phyloP scores from a whole-genome alignment of 2,797 vertebrate species.

The Enteromius unitaeniatus region DNA sequence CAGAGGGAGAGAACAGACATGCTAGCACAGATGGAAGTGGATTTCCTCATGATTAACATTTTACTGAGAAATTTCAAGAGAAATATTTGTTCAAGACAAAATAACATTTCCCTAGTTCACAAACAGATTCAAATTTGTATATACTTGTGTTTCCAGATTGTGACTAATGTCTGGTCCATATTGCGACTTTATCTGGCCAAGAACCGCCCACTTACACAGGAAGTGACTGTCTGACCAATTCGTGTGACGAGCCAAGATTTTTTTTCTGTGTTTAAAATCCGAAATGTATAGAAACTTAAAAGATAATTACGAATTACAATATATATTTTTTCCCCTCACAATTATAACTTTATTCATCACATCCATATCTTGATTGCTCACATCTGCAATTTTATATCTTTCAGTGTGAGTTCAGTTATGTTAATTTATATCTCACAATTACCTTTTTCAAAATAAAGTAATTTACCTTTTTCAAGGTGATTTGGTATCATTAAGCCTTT shows the following conservation, averaged over 20 bases:
- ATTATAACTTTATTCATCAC: neutral
- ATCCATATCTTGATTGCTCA: neutral
- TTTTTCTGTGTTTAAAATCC: neutral
- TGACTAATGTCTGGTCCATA: slow-evolving; percentile 2
- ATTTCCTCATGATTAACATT: slow-evolving; percentile 1
- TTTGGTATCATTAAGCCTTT: neutral
- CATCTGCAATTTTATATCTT: neutral
- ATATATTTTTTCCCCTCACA: neutral
- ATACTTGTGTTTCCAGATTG: neutral
- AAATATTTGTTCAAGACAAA: slow-evolving; percentile 2
- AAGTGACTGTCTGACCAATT: slow-evolving; percentile 6
- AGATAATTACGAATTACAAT: neutral
- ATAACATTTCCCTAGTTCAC: neutral
- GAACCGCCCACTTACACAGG: neutral
- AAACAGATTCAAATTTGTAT: neutral
- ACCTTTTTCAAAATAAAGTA: neutral
- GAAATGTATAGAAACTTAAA: neutral
- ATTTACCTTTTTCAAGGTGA: no score
- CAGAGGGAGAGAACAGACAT: slow-evolving; percentile 39
- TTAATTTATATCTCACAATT: neutral
- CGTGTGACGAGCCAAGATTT: neutral
- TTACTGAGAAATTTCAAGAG: neutral
- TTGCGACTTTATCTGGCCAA: neutral
- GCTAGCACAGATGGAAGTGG: slow-evolving; percentile 40
- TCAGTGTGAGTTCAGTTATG: neutral